Conservation (phyloP, 2,113 vertebrate genomes). For the Ailuropoda melanoleuca region DNA sequence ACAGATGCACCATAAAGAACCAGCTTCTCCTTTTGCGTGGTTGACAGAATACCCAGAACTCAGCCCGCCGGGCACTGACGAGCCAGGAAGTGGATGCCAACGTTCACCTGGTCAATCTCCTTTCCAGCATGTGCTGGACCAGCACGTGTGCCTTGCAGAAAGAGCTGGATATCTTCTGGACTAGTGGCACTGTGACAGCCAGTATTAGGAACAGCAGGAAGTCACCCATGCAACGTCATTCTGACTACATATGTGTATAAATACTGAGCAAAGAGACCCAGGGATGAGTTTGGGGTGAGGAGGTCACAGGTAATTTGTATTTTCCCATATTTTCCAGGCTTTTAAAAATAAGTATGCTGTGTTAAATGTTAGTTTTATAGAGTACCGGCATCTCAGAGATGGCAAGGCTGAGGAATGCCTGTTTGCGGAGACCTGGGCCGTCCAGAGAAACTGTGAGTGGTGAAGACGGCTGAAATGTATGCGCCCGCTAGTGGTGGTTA, state of each 20-base stretch:
- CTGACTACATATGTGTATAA: background rate
- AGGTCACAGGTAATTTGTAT: background rate
- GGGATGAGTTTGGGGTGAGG: background rate
- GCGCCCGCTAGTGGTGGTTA: fast-evolving
- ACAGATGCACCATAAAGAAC: background rate
- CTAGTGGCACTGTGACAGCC: background rate
- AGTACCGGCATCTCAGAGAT: background rate
- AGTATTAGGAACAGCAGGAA: background rate
- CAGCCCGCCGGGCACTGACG: no score
- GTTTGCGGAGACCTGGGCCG: background rate
- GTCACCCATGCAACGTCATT: background rate
- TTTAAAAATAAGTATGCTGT: background rate
- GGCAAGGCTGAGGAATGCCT: background rate
- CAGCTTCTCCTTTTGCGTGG: background rate
- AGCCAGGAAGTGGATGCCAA: background rate
- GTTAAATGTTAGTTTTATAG: background rate
- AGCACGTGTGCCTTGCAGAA: fast-evolving
- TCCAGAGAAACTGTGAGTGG: background rate
- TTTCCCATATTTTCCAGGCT: background rate
- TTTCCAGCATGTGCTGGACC: background rate
- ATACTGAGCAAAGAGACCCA: background rate
- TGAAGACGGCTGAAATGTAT: background rate
- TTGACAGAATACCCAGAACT: background rate
- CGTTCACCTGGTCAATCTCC: fast-evolving
- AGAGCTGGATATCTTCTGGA: background rate